Evolutionary conservation across 2,797 vertebrate species (phyloP).

Genomic region (Glossophaga mutica): DNA sequence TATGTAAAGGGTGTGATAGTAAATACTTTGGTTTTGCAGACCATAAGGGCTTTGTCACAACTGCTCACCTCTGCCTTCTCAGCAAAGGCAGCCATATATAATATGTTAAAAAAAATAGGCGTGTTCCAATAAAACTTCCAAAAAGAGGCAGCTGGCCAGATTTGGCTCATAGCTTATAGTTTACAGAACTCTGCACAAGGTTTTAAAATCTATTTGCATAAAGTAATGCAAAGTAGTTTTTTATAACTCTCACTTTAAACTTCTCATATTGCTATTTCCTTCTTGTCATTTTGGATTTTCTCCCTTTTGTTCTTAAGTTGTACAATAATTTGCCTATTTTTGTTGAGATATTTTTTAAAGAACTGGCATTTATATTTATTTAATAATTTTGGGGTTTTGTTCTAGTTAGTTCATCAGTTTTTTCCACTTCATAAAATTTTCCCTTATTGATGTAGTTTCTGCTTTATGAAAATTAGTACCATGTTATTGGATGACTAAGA

Average conservation of each 20-base stretch:
- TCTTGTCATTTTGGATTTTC: neutral
- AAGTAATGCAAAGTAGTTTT: neutral
- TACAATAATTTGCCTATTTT: neutral
- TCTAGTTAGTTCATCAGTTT: neutral
- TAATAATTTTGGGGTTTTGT: neutral
- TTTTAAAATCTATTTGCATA: conserved; percentile 6
- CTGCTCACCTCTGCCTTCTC: neutral
- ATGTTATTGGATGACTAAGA: neutral
- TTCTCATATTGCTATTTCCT: neutral
- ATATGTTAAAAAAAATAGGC: neutral
- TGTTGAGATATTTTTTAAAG: neutral
- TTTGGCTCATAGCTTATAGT: neutral
- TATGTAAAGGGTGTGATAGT: neutral
- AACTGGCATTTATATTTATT: neutral
- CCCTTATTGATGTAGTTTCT: neutral
- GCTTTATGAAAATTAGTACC: neutral
- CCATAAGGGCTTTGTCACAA: neutral
- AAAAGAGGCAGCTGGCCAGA: neutral
- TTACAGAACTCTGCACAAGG: neutral
- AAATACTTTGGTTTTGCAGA: neutral
- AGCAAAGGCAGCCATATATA: neutral
- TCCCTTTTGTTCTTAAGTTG: neutral
- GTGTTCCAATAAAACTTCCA: neutral
- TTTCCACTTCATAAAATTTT: neutral
- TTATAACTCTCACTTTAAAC: neutral